phyloP scores from a whole-genome alignment of 35 echinoderm and acorn worm species.

The Nesometra sesokonis region DNA sequence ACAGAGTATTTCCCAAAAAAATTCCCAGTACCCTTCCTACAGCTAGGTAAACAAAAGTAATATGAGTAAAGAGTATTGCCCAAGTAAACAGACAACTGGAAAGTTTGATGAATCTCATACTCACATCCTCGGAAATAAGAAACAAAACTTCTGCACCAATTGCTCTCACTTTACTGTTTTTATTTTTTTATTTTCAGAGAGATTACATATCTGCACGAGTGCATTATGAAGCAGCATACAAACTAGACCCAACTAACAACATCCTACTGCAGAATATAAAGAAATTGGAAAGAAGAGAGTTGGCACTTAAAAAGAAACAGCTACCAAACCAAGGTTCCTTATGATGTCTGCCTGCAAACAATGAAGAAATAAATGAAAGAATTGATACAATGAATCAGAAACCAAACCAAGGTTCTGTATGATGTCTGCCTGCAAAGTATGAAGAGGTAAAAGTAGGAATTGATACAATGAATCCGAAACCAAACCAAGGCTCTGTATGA shows the following conservation, averaged over 20 bases:
- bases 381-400: not conserved
- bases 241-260: not conserved
- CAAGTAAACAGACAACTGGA: too few species aligned
- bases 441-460: not conserved
- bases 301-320: not conserved
- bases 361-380: not conserved
- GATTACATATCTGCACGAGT: not conserved
- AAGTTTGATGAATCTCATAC: too few species aligned
- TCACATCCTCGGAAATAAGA: too few species aligned
- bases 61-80: too few species aligned
- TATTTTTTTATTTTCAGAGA: not conserved
- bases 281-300: not conserved
- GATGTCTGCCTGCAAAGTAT: not conserved
- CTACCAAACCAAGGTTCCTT: not conserved
- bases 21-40: too few species aligned
- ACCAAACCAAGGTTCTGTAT: not conserved
- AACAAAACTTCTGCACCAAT: not conserved
- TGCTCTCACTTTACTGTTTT: not conserved
- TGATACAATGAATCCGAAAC: not conserved
- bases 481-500: not conserved
- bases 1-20: too few species aligned
- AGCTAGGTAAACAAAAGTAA: too few species aligned
- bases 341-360: not conserved
- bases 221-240: slow-evolving; percentile 2
- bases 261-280: not conserved